Evolutionary conservation across 2,888 invertebrate species (phyloP), one percentile per base, ranked within the genome.

Genomic region (Orthosia gracilis): DNA sequence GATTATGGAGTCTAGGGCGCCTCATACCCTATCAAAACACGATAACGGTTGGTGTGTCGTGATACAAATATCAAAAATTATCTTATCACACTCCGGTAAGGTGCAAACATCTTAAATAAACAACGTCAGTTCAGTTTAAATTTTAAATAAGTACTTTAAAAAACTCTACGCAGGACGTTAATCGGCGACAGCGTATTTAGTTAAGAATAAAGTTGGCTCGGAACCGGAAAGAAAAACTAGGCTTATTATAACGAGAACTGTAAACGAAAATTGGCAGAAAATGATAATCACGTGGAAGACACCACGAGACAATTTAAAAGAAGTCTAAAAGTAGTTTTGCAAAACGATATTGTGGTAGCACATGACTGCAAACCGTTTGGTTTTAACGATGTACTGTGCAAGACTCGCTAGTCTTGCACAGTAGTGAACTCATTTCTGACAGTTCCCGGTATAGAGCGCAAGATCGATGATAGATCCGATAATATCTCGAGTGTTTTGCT

Each of bases 51-150:
- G 82, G 83, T 85, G 85, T 87, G 80, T 73, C 88, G 91, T 92
- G 93, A 92, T 92, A 94, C 89, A 91, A 90, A 91, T 91, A 92
- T 94, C 88, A 90, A 91, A 93, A 92, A 89, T 91, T 94, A 94
- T 95, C 95, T 95, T 95, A 95, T 95, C 95, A 31, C 68, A 73
- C 90, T 89, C 88, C 83, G 86, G 89, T 88, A 86, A 91, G 89
- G 94, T 92, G 92, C 91, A 94, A 94, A 94, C 91, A 92, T 91
- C 90, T 91, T 90, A 84, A 86, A 84, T 85, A 94, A 94, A 94
- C 82, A 90, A 55, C 71, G 86, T 87, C 83, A 88, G 80, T 85
- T 82, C 78, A 85, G 77, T 74, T 79, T 69, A 80, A 86, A 86
- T 78, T 83, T 84, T 75, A 83, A 72, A 81, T 82, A 83, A 72